phyloP scores from a whole-genome alignment of 30 jellyfish, hydroid and myxozoan genomes.

The Aurelia aurita region DNA sequence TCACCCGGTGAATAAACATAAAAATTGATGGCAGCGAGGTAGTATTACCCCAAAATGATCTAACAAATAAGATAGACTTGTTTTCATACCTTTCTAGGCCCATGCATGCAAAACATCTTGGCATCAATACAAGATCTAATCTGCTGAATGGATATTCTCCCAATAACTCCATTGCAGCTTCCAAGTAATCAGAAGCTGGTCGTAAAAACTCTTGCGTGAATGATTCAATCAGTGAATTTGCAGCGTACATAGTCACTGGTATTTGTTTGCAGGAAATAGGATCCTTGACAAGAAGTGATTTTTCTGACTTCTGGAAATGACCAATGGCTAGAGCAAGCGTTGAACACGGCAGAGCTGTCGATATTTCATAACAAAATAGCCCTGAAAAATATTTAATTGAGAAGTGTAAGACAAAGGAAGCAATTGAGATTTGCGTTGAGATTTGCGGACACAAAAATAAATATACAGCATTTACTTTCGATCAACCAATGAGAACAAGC shows the following conservation, averaged over 20 bases:
- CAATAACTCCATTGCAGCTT: slow-evolving; percentile 61
- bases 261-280: slow-evolving; percentile 41
- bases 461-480: no score
- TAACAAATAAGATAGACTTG: no score
- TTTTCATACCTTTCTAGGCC: slow-evolving; percentile 84
- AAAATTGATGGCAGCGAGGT: no score
- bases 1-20: no score
- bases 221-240: slow-evolving; percentile 43
- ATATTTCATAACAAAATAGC: slow-evolving; percentile 80
- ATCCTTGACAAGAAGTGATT: slow-evolving; percentile 5
- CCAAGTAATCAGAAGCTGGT: slow-evolving; percentile 53
- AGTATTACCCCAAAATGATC: no score
- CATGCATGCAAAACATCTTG: slow-evolving; percentile 88
- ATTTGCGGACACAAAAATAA: no score
- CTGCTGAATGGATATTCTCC: slow-evolving; percentile 88
- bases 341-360: slow-evolving; percentile 84
- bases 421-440: no score
- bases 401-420: no score
- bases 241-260: slow-evolving; percentile 69
- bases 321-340: slow-evolving; percentile 85
- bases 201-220: slow-evolving; percentile 71
- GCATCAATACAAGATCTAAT: slow-evolving; percentile 89
- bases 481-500: no score
- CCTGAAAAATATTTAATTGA: slow-evolving; percentile 23
- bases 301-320: slow-evolving; percentile 25